phyloP scores from a whole-genome alignment of 2,113 vertebrate genomes.

The Merops nubicus region DNA sequence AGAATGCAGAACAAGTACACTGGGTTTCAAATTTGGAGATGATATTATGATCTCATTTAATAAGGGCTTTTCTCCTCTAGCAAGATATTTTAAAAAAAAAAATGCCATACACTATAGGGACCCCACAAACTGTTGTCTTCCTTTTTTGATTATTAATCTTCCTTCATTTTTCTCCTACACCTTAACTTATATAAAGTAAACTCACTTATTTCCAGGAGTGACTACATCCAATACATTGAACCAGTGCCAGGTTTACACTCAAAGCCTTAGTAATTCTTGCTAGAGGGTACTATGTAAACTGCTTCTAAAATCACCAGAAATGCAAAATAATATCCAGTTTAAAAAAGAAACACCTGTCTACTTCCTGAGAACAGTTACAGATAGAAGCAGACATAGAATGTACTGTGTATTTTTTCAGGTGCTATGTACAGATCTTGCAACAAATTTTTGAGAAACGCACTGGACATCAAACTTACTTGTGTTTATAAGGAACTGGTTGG shows the following conservation, averaged over 20 bases:
- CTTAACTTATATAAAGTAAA: background rate
- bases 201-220: background rate
- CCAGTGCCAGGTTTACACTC: background rate
- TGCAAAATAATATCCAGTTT: background rate
- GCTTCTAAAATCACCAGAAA: background rate
- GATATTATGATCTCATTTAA: background rate
- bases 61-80: background rate
- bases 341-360: background rate
- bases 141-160: background rate
- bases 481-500: slow-evolving; percentile 99
- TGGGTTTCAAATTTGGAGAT: background rate
- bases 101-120: background rate
- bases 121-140: background rate
- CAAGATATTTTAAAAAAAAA: background rate
- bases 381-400: background rate
- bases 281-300: background rate
- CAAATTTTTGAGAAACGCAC: background rate
- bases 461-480: slow-evolving; percentile 88
- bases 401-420: background rate
- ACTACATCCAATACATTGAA: background rate
- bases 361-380: background rate
- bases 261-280: background rate
- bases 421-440: background rate
- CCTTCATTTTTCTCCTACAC: background rate
- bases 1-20: background rate